phyloP scores from a whole-genome alignment of 1,140 invertebrate species.

The Leptopilina boulardi region DNA sequence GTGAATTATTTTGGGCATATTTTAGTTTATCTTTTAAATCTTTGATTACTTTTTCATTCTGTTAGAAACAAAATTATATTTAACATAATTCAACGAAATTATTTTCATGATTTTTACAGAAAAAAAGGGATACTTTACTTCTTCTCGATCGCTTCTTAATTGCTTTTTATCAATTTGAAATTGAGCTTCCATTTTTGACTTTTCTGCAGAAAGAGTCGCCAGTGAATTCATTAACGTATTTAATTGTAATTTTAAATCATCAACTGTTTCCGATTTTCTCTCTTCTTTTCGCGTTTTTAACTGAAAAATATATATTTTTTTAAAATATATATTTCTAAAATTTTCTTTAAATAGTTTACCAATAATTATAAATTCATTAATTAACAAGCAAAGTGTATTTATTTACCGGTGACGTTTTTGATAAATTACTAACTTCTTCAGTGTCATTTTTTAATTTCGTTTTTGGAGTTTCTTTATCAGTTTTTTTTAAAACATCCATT shows the following conservation, averaged over 20 bases:
- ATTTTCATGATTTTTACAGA: not conserved
- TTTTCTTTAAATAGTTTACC: not conserved
- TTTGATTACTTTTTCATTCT: constrained; percentile 82
- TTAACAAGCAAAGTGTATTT: not conserved
- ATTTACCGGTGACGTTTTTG: not conserved
- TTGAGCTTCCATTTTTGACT: constrained; percentile 88
- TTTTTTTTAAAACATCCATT: not conserved
- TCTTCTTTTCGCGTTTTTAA: constrained; percentile 49
- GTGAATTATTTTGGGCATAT: constrained; percentile 76
- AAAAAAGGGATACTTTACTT: constrained; percentile 61
- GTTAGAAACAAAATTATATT: constrained; percentile 52
- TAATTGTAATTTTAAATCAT: constrained; percentile 77
- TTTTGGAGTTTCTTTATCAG: constrained; percentile 27
- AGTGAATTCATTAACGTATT: constrained; percentile 84
- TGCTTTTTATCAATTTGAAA: constrained; percentile 88
- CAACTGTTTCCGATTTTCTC: constrained; percentile 63
- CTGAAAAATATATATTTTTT: constrained; percentile 1
- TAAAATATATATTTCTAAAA: constrained; percentile 1
- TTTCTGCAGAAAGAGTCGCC: constrained; percentile 87
- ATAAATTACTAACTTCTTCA: not conserved
- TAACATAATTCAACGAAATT: not conserved
- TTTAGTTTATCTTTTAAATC: constrained; percentile 80
- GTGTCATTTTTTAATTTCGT: constrained; percentile 32
- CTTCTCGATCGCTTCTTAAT: constrained; percentile 81
- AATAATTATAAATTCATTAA: not conserved